Base-by-base conservation (phyloP, 2,888 invertebrate genomes). In the Cordilura impudica region DNA sequence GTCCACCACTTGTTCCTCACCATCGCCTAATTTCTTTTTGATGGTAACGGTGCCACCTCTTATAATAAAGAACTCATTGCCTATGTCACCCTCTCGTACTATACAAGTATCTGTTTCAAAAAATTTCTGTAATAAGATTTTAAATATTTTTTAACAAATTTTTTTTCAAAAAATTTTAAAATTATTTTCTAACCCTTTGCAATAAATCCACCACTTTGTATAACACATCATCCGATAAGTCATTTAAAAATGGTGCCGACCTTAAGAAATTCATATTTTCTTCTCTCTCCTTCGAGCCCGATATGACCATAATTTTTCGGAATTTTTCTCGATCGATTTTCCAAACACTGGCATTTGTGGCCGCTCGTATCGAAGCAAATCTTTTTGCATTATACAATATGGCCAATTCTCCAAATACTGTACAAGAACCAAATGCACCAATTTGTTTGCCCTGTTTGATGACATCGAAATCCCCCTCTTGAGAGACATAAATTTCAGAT, bases 341-440 rank as follows among this genome's bases (percentile, higher is more conserved):
- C 98, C 98, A 98, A 83, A 97, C 94, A 86, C 94, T 94, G 8
- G 96, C 95, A 84, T 93, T 92, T 18, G 94, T 93, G 84, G 95
- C 92, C 84, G 94, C 94, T 96, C 93, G 91, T 76, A 98, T 95
- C 0, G 97, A 95, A 0, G 97, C 97, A 82, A 96, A 94, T 81
- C 98, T 91, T 85, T 96, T 96, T 39, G 97, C 97, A 90, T 97
- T 97, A 90, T 98, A 98, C 26, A 98, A 91, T 83, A 98, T 94
- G 7, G 98, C 98, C 61, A 98, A 91, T 91, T 98, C 98, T 1
- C 98, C 98, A 91, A 98, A 93, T 79, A 96, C 93, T 85, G 94
- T 92, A 4, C 96, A 96, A 0, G 95, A 93, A 0, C 94, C 94
- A 88, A 98, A 95, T 73, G 92, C 94, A 47, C 94, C 94, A 53